phyloP scores from a whole-genome alignment of 2,888 invertebrate genomes.

The Netelia melanura region DNA sequence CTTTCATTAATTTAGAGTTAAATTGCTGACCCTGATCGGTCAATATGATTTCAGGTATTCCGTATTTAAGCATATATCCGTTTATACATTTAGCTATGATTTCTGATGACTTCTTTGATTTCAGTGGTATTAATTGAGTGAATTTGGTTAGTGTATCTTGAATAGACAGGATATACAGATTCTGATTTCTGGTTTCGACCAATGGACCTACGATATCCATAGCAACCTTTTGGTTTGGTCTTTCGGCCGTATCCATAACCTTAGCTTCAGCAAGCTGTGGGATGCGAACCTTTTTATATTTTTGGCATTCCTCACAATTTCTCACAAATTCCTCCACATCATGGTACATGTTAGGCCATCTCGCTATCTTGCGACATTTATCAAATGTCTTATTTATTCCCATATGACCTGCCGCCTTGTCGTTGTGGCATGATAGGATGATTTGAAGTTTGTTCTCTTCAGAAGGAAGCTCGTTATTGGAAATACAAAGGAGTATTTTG shows the following conservation, averaged over 20 bases:
- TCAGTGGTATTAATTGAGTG: conserved; percentile 67
- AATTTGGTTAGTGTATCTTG: conserved; percentile 45
- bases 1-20: too few relatives aligned
- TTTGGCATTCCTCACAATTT: too few relatives aligned
- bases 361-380: too few relatives aligned
- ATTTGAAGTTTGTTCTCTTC: too few relatives aligned
- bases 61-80: conserved; percentile 45
- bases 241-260: conserved; percentile 21
- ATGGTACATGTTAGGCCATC: too few relatives aligned
- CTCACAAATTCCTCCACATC: too few relatives aligned
- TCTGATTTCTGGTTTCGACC: conserved; percentile 3
- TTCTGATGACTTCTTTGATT: conserved; percentile 68
- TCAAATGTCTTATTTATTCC: too few relatives aligned
- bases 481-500: too few relatives aligned
- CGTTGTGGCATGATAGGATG: too few relatives aligned
- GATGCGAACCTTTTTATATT: too few relatives aligned
- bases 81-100: conserved; percentile 21
- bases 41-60: conserved; percentile 38
- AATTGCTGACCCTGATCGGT: conserved; percentile 45
- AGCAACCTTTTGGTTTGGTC: conserved; percentile 47
- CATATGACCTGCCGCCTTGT: too few relatives aligned
- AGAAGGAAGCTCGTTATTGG: too few relatives aligned
- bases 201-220: conserved; percentile 35
- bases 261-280: neutral
- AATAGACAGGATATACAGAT: conserved; percentile 29